Evolutionary conservation across 2,113 vertebrate species (phyloP).

Genomic region (Carassius carassius): DNA sequence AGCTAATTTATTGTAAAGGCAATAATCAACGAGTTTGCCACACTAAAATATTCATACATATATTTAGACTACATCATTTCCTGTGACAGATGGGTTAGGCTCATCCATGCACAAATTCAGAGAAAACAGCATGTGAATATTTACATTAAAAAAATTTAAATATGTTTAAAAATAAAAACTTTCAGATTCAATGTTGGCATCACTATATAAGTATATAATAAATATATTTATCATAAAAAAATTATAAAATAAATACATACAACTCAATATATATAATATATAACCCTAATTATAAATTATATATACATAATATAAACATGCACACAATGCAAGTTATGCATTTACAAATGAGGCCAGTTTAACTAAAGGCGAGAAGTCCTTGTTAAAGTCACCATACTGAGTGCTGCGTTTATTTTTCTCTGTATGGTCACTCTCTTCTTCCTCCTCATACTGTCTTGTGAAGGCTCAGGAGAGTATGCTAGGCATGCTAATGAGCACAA

Average conservation of each 20-base stretch:
- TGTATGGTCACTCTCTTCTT: background rate
- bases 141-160: background rate
- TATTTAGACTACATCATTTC: background rate
- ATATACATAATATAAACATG: too few species aligned
- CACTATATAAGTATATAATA: too few species aligned
- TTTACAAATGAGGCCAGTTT: too few species aligned
- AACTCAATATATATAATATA: too few species aligned
- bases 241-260: too few species aligned
- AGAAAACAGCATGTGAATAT: background rate
- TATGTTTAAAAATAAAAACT: too few species aligned
- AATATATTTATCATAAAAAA: too few species aligned
- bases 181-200: background rate
- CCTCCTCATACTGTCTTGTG: background rate
- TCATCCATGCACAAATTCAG: too few species aligned
- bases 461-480: constrained; percentile 17
- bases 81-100: too few species aligned
- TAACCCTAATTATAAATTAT: too few species aligned
- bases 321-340: too few species aligned
- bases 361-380: too few species aligned
- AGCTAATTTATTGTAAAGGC: background rate
- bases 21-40: background rate
- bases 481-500: constrained; percentile 35
- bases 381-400: background rate
- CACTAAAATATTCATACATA: background rate
- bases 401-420: background rate